A percentile compares a stretch with the other conserved stretches of the same genome.
phyloP scores from a whole-genome alignment of 2,797 vertebrate species.

The Lepilemur ruficaudatus region DNA sequence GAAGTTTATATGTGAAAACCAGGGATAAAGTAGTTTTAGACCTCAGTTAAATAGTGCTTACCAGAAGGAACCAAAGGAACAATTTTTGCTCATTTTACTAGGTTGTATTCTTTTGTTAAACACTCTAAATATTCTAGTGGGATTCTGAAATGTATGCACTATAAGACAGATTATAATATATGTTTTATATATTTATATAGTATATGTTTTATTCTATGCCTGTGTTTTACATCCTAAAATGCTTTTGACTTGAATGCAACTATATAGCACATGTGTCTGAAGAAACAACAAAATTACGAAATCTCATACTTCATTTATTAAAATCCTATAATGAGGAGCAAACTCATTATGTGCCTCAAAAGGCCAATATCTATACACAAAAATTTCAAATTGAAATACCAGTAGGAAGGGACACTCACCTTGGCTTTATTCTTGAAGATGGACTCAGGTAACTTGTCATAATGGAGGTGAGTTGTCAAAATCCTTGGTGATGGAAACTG shows the following conservation, averaged over 20 bases:
- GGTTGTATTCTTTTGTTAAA: neutral
- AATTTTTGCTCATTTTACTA: neutral
- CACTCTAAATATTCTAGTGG: neutral
- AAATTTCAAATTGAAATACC: neutral
- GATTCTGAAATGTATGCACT: neutral
- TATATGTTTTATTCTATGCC: neutral
- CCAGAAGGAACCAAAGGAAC: neutral
- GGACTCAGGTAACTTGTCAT: conserved; percentile 76
- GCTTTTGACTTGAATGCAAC: neutral
- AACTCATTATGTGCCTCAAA: neutral
- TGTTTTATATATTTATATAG: neutral
- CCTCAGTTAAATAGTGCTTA: neutral
- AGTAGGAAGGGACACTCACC: conserved; percentile 35
- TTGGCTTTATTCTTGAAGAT: conserved; percentile 80
- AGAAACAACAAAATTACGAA: neutral
- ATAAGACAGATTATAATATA: neutral
- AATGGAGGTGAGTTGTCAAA: conserved; percentile 81
- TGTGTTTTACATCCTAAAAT: neutral
- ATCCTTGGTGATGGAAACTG: conserved; percentile 79
- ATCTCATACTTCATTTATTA: neutral
- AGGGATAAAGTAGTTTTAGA: neutral
- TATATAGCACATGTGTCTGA: neutral
- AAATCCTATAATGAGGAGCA: neutral
- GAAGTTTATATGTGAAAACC: neutral
- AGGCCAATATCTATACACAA: neutral